phyloP scores from a whole-genome alignment of 2,113 vertebrate genomes.

The Tyrannus savana region DNA sequence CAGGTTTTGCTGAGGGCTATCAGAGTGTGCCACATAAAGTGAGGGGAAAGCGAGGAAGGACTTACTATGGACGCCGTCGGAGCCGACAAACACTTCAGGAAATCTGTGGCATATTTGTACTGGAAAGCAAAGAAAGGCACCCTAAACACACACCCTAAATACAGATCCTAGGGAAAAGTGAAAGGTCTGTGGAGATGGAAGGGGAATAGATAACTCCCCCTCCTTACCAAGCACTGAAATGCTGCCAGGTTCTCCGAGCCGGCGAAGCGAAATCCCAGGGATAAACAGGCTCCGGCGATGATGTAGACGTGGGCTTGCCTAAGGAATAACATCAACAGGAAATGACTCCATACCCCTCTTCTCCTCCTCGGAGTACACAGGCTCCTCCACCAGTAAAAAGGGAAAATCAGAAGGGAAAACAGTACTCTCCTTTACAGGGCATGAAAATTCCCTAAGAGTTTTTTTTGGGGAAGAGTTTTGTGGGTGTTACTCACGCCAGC shows the following conservation, averaged over 20 bases:
- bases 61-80: constrained; percentile 90
- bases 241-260: constrained; percentile 95
- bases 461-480: neutral
- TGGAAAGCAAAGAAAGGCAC: constrained; percentile 58
- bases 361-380: neutral
- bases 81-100: constrained; percentile 90
- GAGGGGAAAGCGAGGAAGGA: constrained; percentile 18
- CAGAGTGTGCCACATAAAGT: neutral
- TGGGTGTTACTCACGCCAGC: constrained; percentile 83
- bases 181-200: neutral
- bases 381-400: neutral
- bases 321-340: constrained; percentile 42
- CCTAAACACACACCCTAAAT: neutral
- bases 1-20: neutral
- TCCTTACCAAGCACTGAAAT: constrained; percentile 91
- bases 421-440: neutral
- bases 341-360: neutral
- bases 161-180: neutral
- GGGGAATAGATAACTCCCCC: neutral
- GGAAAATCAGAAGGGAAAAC: neutral
- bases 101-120: constrained; percentile 91
- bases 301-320: constrained; percentile 98
- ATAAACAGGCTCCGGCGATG: constrained; percentile 93
- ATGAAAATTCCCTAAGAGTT: neutral
- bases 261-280: constrained; percentile 94